Conservation (phyloP, 2,888 invertebrate genomes). For the Monochamus alternatus region DNA sequence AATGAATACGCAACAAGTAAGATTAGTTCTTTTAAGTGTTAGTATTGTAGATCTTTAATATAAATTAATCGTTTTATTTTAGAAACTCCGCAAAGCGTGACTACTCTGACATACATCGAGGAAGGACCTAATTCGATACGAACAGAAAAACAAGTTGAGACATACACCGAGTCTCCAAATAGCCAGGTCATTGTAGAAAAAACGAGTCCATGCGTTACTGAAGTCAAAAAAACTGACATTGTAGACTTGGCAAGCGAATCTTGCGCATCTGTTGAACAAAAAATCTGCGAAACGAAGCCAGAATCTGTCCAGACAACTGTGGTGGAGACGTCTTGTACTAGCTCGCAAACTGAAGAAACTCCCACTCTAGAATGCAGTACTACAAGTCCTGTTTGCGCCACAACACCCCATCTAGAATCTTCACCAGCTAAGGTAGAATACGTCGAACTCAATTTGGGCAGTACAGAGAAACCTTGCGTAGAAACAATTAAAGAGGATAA, state of each 20-base stretch:
- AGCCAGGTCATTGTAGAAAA: neutral
- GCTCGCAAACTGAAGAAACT: neutral
- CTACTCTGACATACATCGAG: neutral
- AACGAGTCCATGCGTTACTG: neutral
- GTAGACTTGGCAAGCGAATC: neutral
- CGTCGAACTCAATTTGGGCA: slow-evolving; percentile 8
- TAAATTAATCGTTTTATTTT: neutral
- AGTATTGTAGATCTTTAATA: too few species aligned
- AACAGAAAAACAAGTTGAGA: neutral
- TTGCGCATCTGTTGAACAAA: too few species aligned
- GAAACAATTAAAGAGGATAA: slow-evolving; percentile 23
- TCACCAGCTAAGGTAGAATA: neutral
- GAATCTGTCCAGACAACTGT: neutral
- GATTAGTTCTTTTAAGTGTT: neutral
- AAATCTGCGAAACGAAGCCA: neutral
- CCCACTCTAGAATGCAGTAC: neutral
- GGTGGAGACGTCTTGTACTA: neutral
- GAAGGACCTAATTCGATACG: neutral
- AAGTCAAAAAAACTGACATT: neutral
- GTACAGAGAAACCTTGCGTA: neutral
- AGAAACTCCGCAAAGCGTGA: slow-evolving; percentile 4
- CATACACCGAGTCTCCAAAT: neutral
- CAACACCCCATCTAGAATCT: neutral
- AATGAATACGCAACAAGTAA: slow-evolving; percentile 15
- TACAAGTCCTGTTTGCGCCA: neutral